These are phyloP conservation scores for Anthoscopus minutus DNA, from an alignment of 2,113 vertebrate species.

Conservation along the genomic window DNA sequence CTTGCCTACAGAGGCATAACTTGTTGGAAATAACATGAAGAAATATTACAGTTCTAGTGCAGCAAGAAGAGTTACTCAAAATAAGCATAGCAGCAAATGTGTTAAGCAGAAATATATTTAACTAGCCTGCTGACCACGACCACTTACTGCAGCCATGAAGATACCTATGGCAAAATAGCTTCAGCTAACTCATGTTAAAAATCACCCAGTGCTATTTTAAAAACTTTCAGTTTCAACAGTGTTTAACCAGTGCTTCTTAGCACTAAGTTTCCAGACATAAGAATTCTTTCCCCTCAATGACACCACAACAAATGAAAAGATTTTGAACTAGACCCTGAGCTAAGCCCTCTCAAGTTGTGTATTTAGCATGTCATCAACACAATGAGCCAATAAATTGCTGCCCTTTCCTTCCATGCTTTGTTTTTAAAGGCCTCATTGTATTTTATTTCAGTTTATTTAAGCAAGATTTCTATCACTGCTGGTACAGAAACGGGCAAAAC, in stretches of 20 bases:
- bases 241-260: background rate
- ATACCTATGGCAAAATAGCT: background rate
- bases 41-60: background rate
- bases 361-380: conserved; percentile 50
- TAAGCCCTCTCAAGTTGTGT: background rate
- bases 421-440: conserved; percentile 28
- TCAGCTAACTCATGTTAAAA: background rate
- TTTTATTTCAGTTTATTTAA: conserved; percentile 53
- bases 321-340: background rate
- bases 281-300: background rate
- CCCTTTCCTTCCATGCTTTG: conserved; percentile 65
- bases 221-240: conserved; percentile 4
- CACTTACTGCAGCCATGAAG: background rate
- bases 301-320: background rate
- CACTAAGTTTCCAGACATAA: background rate
- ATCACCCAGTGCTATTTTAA: background rate
- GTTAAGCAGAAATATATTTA: background rate
- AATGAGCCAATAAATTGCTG: conserved; percentile 38
- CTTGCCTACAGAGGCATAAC: background rate
- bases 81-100: background rate
- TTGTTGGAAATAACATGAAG: background rate
- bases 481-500: background rate
- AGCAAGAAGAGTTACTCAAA: background rate
- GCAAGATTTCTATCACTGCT: background rate
- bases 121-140: background rate